Conservation (phyloP, 1,140 invertebrate species). For the Centruroides vittatus region DNA sequence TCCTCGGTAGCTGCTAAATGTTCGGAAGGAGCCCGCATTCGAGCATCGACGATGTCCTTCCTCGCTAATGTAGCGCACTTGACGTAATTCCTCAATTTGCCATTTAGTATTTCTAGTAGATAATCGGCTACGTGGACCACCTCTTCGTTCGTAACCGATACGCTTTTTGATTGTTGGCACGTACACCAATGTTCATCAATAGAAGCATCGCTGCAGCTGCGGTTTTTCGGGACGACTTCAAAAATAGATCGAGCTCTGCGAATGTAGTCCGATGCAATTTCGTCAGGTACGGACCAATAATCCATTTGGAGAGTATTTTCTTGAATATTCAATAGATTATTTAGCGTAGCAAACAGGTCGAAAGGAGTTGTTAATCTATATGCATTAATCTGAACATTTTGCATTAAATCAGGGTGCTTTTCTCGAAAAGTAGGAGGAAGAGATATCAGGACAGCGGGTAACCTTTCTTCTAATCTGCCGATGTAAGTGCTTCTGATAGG, state of each 20-base stretch:
- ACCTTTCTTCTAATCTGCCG: conserved; percentile 62
- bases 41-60: too few relatives aligned
- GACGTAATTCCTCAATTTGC: too few relatives aligned
- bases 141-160: not conserved
- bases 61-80: too few relatives aligned
- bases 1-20: too few relatives aligned
- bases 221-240: conserved; percentile 41
- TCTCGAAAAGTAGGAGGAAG: conserved; percentile 53
- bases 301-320: conserved; percentile 27
- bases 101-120: too few relatives aligned
- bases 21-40: too few relatives aligned
- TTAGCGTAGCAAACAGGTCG: conserved; percentile 59
- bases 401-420: conserved; percentile 42
- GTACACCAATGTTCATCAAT: conserved; percentile 33
- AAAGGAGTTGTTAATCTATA: conserved; percentile 61
- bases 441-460: conserved; percentile 66
- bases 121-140: too few relatives aligned
- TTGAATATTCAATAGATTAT: conserved; percentile 38
- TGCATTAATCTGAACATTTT: conserved; percentile 28
- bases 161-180: conserved; percentile 18
- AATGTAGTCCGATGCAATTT: conserved; percentile 2
- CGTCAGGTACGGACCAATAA: conserved; percentile 20
- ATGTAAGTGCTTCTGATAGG: conserved; percentile 11
- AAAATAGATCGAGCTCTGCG: conserved; percentile 49
- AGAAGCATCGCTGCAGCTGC: conserved; percentile 28